These are phyloP conservation scores for Monopis laevigella DNA, from an alignment of 2,888 invertebrate species.

Conservation along the genomic window DNA sequence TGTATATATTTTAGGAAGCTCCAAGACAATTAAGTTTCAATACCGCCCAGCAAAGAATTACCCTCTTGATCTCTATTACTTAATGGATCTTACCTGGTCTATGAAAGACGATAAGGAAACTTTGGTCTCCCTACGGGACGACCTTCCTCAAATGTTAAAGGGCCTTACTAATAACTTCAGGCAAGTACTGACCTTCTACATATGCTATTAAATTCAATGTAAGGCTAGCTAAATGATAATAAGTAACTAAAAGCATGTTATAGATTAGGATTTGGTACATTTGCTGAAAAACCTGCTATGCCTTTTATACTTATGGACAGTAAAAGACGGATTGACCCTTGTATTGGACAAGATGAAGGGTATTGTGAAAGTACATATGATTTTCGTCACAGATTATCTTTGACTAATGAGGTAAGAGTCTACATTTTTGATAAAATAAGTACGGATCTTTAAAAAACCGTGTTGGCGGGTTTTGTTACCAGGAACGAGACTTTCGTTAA, in stretches of 20 bases:
- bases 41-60: constrained; percentile 86
- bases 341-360: constrained; percentile 58
- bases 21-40: constrained; percentile 68
- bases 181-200: too few species aligned
- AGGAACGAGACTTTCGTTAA: too few species aligned
- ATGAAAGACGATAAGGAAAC: constrained; percentile 89
- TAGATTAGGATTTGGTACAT: constrained; percentile 78
- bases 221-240: background rate
- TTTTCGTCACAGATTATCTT: constrained; percentile 78
- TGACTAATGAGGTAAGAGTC: constrained; percentile 71
- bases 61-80: constrained; percentile 86
- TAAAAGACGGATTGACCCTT: constrained; percentile 68
- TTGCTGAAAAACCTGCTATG: constrained; percentile 82
- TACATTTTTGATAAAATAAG: too few species aligned
- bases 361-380: constrained; percentile 83
- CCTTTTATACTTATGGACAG: constrained; percentile 71
- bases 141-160: constrained; percentile 66
- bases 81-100: constrained; percentile 91
- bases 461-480: too few species aligned
- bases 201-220: too few species aligned
- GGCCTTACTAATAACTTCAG: constrained; percentile 77
- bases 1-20: constrained; percentile 64
- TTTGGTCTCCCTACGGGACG: constrained; percentile 72
- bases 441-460: too few species aligned
- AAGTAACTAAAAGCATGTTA: background rate